These are phyloP conservation scores for Lasiurus cinereus DNA, from an alignment of 2,113 vertebrate genomes.

Conservation along the genomic window DNA sequence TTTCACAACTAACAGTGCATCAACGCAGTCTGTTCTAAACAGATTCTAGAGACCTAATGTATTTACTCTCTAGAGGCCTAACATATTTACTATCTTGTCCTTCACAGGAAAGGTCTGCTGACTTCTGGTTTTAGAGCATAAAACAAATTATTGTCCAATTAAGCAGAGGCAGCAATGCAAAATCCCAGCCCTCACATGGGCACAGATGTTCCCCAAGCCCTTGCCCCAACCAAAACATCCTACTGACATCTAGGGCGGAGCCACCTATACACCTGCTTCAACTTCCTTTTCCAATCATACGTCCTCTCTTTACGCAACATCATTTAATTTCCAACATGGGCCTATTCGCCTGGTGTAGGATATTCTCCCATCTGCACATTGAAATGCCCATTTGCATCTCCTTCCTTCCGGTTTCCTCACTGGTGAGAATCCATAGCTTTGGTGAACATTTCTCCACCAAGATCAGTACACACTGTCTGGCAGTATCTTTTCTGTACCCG, in stretches of 20 bases:
- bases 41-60: background rate
- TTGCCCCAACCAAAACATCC: rapidly evolving
- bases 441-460: rapidly evolving
- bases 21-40: background rate
- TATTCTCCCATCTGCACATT: background rate
- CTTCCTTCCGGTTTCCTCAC: background rate
- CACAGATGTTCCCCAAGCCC: background rate
- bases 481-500: too few relatives aligned
- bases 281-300: background rate
- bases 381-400: background rate
- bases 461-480: too few relatives aligned
- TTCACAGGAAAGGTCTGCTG: background rate
- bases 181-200: background rate
- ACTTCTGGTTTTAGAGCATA: background rate
- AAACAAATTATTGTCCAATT: background rate
- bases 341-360: rapidly evolving
- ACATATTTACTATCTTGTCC: background rate
- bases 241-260: rapidly evolving
- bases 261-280: rapidly evolving
- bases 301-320: background rate
- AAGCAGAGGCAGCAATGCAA: background rate
- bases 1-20: background rate
- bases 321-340: background rate
- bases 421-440: background rate
- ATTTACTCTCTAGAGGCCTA: background rate